Evolutionary conservation across 2,888 invertebrate genomes (phyloP), one percentile per base, ranked within the genome.

Genomic region (Heliconius erato): DNA sequence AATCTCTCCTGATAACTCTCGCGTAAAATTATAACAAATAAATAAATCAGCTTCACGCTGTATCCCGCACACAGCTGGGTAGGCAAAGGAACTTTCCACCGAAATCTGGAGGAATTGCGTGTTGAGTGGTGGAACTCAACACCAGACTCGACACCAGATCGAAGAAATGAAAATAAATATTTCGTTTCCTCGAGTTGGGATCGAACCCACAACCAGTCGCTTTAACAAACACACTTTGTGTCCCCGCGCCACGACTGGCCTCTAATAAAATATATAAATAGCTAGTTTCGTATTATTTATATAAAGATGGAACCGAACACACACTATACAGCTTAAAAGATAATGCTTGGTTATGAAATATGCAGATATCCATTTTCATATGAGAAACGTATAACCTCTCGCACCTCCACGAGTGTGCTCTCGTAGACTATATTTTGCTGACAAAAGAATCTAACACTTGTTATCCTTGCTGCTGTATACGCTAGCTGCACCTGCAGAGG

Each of bases 361-460:
- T 44, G 26, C 71, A 11, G 26, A n/a, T 16, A 26, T 14, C 6
- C 44, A 72, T 16, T 72, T 44, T 72, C 4, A 44, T 72, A 44
- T 71, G 71, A 71, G n/a, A 44, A 71, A 71, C 12, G 32, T 68
- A 35, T 44, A 44, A 26, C n/a, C 14, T n/a, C n/a, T 26, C 26
- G 71, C 26, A 72, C 16, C 26, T 26, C 7, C 26, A 72, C 26
- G 26, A 72, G 71, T 72, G 1, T 19, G 35, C 35, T n/a, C 19
- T 68, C 68, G 44, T 40, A 44, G 40, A 23, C 32, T 54, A 35
- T 32, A 74, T 74, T 74, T 59, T 6, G 35, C n/a, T 74, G 74
- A 74, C 74, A 32, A 74, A 54, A 59, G 74, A n/a, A 35, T 59
- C 32, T 59, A 59, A 35, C 28, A 59, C 14, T 74, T n/a, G 54